Conservation (phyloP, 2,113 vertebrate species). For the Rhegmatorhina hoffmannsi region DNA sequence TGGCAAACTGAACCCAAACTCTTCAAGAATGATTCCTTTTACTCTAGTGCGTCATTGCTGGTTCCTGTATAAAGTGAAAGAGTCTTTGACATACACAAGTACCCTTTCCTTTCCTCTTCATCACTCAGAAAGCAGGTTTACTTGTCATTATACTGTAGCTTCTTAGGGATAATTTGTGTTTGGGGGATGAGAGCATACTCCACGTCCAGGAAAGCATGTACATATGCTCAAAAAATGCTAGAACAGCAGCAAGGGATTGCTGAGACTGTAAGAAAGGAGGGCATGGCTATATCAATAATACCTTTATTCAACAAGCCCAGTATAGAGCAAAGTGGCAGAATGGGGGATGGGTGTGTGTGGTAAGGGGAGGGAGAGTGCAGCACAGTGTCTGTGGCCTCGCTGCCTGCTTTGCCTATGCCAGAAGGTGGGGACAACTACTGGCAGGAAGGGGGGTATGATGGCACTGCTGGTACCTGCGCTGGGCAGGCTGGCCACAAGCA, state of each 20-base stretch:
- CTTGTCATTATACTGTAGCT: background rate
- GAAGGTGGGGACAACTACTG: rapidly evolving
- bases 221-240: background rate
- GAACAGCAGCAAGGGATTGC: background rate
- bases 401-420: background rate
- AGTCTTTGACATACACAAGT: background rate
- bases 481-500: background rate
- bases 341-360: rapidly evolving
- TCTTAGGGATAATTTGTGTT: background rate
- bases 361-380: rapidly evolving
- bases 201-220: background rate
- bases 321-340: background rate
- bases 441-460: background rate
- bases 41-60: background rate
- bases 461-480: background rate
- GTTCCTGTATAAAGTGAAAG: background rate
- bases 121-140: background rate
- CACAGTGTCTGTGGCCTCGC: rapidly evolving
- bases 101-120: background rate
- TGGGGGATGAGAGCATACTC: background rate
- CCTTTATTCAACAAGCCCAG: background rate
- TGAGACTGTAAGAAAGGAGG: background rate
- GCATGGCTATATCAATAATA: background rate
- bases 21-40: background rate
- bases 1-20: background rate